Evolutionary conservation across 1,140 invertebrate species (phyloP), one percentile per base, ranked within the genome.

Genomic region (Solenopsis fugax): DNA sequence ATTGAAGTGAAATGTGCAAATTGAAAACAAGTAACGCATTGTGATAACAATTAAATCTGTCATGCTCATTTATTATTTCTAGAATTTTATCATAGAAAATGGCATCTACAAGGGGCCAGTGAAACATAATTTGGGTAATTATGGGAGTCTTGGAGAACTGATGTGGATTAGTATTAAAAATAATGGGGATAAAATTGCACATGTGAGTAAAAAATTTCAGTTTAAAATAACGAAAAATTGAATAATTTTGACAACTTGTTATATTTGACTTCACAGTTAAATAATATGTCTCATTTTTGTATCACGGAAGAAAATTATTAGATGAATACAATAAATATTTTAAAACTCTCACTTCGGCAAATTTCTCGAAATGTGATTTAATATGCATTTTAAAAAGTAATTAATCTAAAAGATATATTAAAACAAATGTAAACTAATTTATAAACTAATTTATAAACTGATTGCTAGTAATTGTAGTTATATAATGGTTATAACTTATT

Each of bases 161-260:
- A 4, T 92, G 5, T 67, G 88, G 6, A 71, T 80, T 41, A 56
- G 0, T 1, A 18, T 92, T 62, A 88, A 64, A 16, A 72, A 5
- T 0, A 56, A 73, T 7, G 10, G 65, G 0, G 4, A 81, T 16
- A 64, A 73, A n/a, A 16, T 90, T 10, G 88, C 82, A 0, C 77
- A 91, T 21, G 91, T 91, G 73, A 9, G 29, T 64, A 41, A 12
- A 65, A 65, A 65, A 65, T 21, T 41, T 21, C 2, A 41, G 21
- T 65, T 41, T 41, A 2, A 4, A 65, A 65, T 29, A 29, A 29
- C 29, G 29, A 29, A 29, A 29, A 29, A 29, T 29, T 29, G 29
- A 29, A 29, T 29, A 29, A 29, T 29, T 29, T 29, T 29, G 29
- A 29, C 29, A 1, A 29, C 29, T 29, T 29, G 0, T 29, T 29